Evolutionary conservation across 2,113 vertebrate species (phyloP), one percentile per base, ranked within the genome.

Genomic region (Poecile atricapillus): DNA sequence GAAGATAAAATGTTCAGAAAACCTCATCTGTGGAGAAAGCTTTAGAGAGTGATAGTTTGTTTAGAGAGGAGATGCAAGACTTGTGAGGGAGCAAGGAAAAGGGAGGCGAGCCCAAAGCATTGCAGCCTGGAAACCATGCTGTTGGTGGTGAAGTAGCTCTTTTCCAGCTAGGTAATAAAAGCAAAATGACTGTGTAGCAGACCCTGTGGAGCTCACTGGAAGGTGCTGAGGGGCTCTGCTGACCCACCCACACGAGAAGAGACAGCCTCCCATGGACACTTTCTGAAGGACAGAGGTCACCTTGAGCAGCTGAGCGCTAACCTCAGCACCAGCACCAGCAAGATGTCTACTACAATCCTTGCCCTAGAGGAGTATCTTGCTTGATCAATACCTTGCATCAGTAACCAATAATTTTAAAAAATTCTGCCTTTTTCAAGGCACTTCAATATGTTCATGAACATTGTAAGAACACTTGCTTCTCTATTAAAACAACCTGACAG

Each of bases 211-310:
- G 33, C 44, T 58, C 37, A 21, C 21, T 11, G 0, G 0, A 22
- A 7, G 2, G 30, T 13, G 31, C 27, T 77, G 18, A 15, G 9
- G n/a, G 15, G 22, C 27, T 65, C 27, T 5, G 2, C 35, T 64
- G 56, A 15, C 44, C 30, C 3, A 1, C 6, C 7, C n/a, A 5
- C 13, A 10, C 0, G 0, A 33, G 30, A 14, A 10, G 20, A 0
- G 1, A 41, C 33, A 43, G 47, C 21, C 43, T 39, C 25, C 62
- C 5, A 23, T 0, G 6, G 21, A 47, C 8, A 10, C 15, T 39
- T 52, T 43, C 9, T 23, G 7, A 23, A 37, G 39, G 56, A 47
- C 65, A 41, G 39, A 25, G 5, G 39, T 39, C 39, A 39, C 39
- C 39, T 39, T 39, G 11, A 39, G 39, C 39, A 39, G 11, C 39